Evolutionary conservation across 2,113 vertebrate species (phyloP).

Genomic region (Nibea coibor): DNA sequence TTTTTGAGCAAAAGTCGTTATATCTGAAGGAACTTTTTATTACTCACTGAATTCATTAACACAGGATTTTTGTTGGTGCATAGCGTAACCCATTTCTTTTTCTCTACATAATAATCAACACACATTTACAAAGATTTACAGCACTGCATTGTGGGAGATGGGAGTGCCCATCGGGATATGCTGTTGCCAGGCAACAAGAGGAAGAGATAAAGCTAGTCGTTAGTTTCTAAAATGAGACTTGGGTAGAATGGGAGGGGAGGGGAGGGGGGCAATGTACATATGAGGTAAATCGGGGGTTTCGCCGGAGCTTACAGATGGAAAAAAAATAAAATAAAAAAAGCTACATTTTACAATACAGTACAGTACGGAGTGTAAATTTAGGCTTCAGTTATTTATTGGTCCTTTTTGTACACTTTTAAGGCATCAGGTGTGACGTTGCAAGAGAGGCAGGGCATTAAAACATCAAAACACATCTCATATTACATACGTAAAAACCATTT

Average conservation of each 20-base stretch:
- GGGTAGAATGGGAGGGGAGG: constrained; percentile 57
- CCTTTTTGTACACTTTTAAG: constrained; percentile 65
- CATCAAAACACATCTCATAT: constrained; percentile 43
- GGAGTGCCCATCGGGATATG: constrained; percentile 76
- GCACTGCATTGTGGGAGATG: constrained; percentile 83
- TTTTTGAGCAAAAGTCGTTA: constrained; percentile 56
- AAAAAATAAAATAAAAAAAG: constrained; percentile 45
- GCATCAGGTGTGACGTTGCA: constrained; percentile 44
- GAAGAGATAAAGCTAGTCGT: constrained; percentile 77
- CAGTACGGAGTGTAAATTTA: constrained; percentile 60
- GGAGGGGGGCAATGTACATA: constrained; percentile 64
- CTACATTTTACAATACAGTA: constrained; percentile 68
- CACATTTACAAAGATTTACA: constrained; percentile 95
- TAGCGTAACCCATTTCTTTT: constrained; percentile 75
- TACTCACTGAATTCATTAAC: constrained; percentile 80
- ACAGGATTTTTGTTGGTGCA: constrained; percentile 80
- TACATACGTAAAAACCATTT: constrained; percentile 50
- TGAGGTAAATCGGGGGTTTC: constrained; percentile 66
- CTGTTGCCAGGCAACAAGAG: constrained; percentile 79
- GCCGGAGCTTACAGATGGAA: constrained; percentile 60
- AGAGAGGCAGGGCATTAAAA: constrained; percentile 39
- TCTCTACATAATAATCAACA: constrained; percentile 85
- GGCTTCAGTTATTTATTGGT: constrained; percentile 77
- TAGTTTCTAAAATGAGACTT: constrained; percentile 78
- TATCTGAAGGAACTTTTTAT: constrained; percentile 62